Evolutionary conservation across 2,113 vertebrate species (phyloP), one percentile per base, ranked within the genome.

Genomic region (Crypturellus undulatus): DNA sequence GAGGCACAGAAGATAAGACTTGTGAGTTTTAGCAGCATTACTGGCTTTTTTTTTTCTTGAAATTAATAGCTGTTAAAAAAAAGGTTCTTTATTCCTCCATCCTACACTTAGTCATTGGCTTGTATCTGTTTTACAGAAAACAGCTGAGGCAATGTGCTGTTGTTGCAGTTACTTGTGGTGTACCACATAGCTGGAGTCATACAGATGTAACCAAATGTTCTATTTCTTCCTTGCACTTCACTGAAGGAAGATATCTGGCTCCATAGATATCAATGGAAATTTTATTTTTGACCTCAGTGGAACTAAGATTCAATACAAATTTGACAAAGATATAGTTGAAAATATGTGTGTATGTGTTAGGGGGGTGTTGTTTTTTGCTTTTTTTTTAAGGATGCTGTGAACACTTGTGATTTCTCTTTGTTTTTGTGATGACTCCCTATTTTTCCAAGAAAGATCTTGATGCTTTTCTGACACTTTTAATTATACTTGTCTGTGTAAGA

Each of bases 391-490:
- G 85, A 68, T 24, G 45, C 13, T 79, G 17, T 82, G n/a, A 45
- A 84, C 47, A 72, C 28, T 52, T 79, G 21, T 43, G 62, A 84
- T 78, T 86, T 92, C 1, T 54, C 38, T 54, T 21, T 36, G 54
- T 15, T 43, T 69, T 10, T 17, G 7, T 68, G 45, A 81, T 3
- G 5, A 13, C 30, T 62, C 42, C 79, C 56, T 63, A 7, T 89
- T 91, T 92, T 93, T 96, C 87, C 75, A 77, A 83, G 20, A 36
- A 77, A 83, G 20, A 36, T 62, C 84, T 84, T 84, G 84, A 89
- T 96, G 30, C 28, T 54, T 92, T 91, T 72, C 43, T 81, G 81
- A 76, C 84, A 88, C 17, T 79, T 96, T 87, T 94, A 94, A 94
- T 95, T 93, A 80, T 73, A 73, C 40, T 77, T 93, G 51, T 88